Evolutionary conservation across 1,140 invertebrate species (phyloP).

Genomic region (Cydia fagiglandana): DNA sequence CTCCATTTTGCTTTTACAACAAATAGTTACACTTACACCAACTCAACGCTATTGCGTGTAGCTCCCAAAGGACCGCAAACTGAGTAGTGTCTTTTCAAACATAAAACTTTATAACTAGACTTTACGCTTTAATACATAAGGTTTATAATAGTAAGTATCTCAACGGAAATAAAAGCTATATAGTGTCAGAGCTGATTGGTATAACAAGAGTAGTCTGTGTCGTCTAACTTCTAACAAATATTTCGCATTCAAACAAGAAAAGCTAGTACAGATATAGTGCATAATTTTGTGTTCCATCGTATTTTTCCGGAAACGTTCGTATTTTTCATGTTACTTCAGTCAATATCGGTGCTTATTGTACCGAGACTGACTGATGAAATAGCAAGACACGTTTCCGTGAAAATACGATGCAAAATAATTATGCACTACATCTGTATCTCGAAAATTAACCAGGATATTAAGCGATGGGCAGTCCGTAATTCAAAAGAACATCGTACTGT

Average conservation of each 20-base stretch:
- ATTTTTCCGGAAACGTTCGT: no score
- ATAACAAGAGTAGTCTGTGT: not conserved
- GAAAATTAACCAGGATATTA: no score
- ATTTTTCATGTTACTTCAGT: no score
- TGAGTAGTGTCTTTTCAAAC: not conserved
- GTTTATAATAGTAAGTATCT: not conserved
- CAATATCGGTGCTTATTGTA: no score
- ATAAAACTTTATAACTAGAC: not conserved
- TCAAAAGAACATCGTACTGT: not conserved
- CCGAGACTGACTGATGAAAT: no score
- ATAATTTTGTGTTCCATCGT: no score
- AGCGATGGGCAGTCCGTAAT: not conserved
- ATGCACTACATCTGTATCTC: no score
- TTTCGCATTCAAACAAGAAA: not conserved
- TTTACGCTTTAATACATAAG: not conserved
- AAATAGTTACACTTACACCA: conserved; percentile 6
- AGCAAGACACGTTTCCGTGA: no score
- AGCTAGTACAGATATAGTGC: no score
- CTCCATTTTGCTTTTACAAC: not conserved
- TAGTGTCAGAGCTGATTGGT: not conserved
- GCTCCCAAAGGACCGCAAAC: not conserved
- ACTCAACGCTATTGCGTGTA: not conserved
- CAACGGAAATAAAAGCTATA: not conserved
- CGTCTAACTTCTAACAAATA: not conserved
- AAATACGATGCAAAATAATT: no score